Conservation (phyloP, 1,140 invertebrate species). For the Micrasema minimum region DNA sequence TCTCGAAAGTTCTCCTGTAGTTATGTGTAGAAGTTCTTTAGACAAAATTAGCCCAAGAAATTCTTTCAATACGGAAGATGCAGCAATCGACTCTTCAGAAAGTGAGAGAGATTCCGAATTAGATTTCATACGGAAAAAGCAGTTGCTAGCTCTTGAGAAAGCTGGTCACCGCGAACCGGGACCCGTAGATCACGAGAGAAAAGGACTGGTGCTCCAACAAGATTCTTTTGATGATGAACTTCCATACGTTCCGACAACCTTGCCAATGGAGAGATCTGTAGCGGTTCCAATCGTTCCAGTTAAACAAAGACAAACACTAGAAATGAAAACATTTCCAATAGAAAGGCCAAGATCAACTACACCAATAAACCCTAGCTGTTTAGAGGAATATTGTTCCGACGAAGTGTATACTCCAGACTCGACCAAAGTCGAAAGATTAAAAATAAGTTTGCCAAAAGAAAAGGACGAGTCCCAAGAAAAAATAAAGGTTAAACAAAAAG, state of each 20-base stretch:
- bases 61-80: constrained; percentile 61
- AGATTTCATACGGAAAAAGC: constrained; percentile 53
- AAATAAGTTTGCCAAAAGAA: constrained; percentile 75
- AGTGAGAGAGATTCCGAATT: constrained; percentile 80
- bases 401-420: constrained; percentile 58
- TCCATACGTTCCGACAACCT: constrained; percentile 86
- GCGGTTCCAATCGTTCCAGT: constrained; percentile 84
- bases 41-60: constrained; percentile 43
- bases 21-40: constrained; percentile 32
- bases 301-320: constrained; percentile 75
- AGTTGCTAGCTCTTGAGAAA: constrained; percentile 52
- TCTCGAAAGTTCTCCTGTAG: constrained; percentile 52
- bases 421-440: constrained; percentile 70
- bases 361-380: constrained; percentile 78
- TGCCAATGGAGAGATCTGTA: constrained; percentile 83
- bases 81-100: constrained; percentile 78
- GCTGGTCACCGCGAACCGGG: constrained; percentile 54
- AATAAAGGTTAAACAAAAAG: constrained; percentile 55
- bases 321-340: constrained; percentile 83
- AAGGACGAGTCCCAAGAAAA: constrained; percentile 62
- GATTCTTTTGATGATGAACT: constrained; percentile 89
- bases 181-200: constrained; percentile 72
- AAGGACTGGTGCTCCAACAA: constrained; percentile 80
- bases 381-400: constrained; percentile 78
- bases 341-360: constrained; percentile 88